Percentiles rank a stretch among this genome's conserved stretches.
phyloP scores from a whole-genome alignment of 2,113 vertebrate species.

The Entelurus aequoreus region DNA sequence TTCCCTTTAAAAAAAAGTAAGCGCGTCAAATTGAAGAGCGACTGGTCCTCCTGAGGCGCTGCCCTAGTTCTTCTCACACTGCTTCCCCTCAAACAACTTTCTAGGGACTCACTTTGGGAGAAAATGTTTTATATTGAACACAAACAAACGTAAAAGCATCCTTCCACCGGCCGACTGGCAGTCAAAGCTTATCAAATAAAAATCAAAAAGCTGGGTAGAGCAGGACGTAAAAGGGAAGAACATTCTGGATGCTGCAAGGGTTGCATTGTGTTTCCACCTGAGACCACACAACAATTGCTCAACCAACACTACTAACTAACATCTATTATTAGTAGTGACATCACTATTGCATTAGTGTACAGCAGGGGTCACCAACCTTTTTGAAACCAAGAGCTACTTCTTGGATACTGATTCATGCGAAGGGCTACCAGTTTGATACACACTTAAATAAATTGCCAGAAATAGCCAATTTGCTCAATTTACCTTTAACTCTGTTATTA shows the following conservation, averaged over 20 bases:
- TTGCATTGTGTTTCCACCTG: neutral
- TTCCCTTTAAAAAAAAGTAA: neutral
- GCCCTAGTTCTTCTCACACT: neutral
- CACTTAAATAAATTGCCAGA: too few species aligned
- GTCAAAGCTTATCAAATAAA: slow-evolving; percentile 1
- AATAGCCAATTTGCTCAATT: too few species aligned
- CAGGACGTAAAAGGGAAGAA: neutral
- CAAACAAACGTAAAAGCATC: neutral
- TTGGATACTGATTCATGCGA: too few species aligned
- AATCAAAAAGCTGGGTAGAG: neutral
- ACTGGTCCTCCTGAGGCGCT: neutral
- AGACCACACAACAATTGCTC: neutral
- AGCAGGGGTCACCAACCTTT: too few species aligned
- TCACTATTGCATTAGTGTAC: neutral
- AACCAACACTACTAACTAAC: neutral
- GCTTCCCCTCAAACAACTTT: slow-evolving; percentile 5
- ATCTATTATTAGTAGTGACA: neutral
- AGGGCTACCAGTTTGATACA: too few species aligned
- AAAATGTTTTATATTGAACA: slow-evolving; percentile 1
- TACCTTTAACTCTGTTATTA: too few species aligned
- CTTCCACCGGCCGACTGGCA: neutral
- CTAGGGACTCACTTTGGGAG: slow-evolving; percentile 1
- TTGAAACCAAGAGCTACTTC: too few species aligned
- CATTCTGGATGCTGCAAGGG: neutral
- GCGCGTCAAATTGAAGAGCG: neutral